A percentile compares a stretch with the other conserved stretches of the same genome.
phyloP scores from a whole-genome alignment of 2,797 vertebrate genomes.

The Psittacula echo region DNA sequence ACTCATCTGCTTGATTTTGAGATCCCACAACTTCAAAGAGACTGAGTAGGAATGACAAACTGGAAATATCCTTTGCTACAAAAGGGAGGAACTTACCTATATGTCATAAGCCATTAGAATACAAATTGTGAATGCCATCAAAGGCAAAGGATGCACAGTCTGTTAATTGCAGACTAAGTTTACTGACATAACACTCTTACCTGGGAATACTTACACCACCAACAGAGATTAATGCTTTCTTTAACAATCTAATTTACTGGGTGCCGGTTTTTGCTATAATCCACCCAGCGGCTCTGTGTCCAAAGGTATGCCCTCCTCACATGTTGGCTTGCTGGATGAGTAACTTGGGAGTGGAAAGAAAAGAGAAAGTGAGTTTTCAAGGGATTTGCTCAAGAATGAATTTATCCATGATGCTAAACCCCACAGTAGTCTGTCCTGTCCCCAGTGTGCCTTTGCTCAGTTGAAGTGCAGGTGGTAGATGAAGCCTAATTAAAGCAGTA shows the following conservation, averaged over 20 bases:
- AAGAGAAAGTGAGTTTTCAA: background rate
- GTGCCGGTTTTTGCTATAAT: background rate
- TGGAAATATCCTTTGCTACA: background rate
- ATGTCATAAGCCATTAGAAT: background rate
- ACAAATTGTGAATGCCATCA: background rate
- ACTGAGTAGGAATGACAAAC: background rate
- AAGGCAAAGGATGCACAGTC: background rate
- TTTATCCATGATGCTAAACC: background rate
- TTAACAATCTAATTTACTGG: background rate
- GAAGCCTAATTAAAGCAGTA: background rate
- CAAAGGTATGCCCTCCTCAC: background rate
- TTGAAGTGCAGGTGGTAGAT: background rate
- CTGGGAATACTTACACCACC: background rate
- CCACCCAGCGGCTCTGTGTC: rapidly evolving
- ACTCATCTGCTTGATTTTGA: background rate
- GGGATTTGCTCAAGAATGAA: background rate
- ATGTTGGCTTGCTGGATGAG: background rate
- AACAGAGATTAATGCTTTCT: background rate
- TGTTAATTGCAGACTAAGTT: slow-evolving; percentile 8
- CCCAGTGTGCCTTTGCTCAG: background rate
- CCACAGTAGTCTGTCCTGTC: background rate
- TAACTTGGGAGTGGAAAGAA: background rate
- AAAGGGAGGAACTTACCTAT: background rate
- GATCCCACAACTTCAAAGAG: slow-evolving; percentile 21
- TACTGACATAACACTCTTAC: background rate